Base-by-base conservation (phyloP, 2,113 vertebrate species). In the Helogale parvula region DNA sequence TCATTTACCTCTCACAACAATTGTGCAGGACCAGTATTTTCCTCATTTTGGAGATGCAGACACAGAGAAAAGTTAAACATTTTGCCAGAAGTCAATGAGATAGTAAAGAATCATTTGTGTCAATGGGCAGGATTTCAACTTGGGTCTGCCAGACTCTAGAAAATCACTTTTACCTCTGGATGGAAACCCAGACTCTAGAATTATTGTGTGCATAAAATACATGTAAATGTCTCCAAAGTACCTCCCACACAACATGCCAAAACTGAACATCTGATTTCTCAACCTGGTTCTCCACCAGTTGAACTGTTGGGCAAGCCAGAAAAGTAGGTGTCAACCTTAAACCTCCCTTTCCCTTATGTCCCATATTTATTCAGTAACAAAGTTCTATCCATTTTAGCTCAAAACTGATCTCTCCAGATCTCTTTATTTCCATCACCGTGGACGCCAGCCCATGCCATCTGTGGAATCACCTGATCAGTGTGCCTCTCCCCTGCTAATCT, bases 221-320 rank as follows among this genome's bases (percentile, higher is more conserved):
- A 72, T 27, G 25, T 60, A 93, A 95, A 93, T 69, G 69, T 74
- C 50, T 97, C 63, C 45, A 79, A 88, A 82, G 68, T 19, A 92
- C 45, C 33, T 79, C 50, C 60, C 45, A 94, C 19, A 11, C 90
- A 80, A 80, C 38, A 85, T 31, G 69, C 57, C 38, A 84, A 82
- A 93, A 90, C 10, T 71, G n/a, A 86, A 84, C 80, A 83, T 52
- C n/a, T 52, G 60, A 86, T 84, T 84, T 83, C 27, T 77, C 19
- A 60, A 65, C 4, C 60, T 60, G 52, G 45, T 74, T 92, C 77
- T 69, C 35, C 27, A 54, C 45, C 71, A 57, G 33, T 33, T 12
- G 33, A 54, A 66, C 2, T 68, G 25, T 52, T 47, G 66, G 33
- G 38, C 54, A 63, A 74, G 57, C n/a, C 23, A 93, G n/a, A 81